Evolutionary conservation across 1,140 invertebrate genomes (phyloP), one percentile per base, ranked within the genome.

Genomic region (Drosophila dunni): DNA sequence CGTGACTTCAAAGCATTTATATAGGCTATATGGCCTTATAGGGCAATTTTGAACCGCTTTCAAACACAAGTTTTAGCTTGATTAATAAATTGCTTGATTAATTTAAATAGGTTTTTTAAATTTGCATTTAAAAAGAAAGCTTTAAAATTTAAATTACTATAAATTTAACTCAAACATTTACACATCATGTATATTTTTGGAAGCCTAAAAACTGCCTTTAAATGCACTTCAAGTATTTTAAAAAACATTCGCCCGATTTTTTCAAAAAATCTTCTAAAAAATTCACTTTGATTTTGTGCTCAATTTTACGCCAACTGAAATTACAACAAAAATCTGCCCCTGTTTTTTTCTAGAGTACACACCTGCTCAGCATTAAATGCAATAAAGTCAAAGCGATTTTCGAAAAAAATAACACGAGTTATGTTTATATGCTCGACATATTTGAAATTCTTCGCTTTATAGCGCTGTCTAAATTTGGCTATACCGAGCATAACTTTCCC

Each of bases 261-360:
- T 72, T 48, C 46, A 44, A 61, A 38, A 48, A 48, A 11, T 54
- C 7, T 69, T 75, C 4, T 4, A 29, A 29, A 29, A 29, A 29
- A 29, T 78, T 72, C 66, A 56, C 72, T 79, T 73, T 33, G 58
- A 56, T 56, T 40, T 42, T 73, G 81, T 67, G 48, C 79, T 29
- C 65, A 78, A 81, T 81, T 81, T 62, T 69, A 78, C 70, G 44
- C 33, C 57, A 53, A 80, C 80, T 80, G 69, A 63, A 63, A n/a
- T n/a, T n/a, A n/a, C n/a, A n/a, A n/a, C n/a, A n/a, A n/a, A 50
- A 62, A 62, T 61, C 13, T 56, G 65, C n/a, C 15, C 45, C 45
- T 42, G 44, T 53, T 40, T 69, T 50, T 42, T 53, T 24, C 4
- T 56, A 51, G 50, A 51, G 50, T 29, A 45, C 29, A 51, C 50